phyloP scores from a whole-genome alignment of 2,113 vertebrate genomes.

The Melanerpes aurifrons region DNA sequence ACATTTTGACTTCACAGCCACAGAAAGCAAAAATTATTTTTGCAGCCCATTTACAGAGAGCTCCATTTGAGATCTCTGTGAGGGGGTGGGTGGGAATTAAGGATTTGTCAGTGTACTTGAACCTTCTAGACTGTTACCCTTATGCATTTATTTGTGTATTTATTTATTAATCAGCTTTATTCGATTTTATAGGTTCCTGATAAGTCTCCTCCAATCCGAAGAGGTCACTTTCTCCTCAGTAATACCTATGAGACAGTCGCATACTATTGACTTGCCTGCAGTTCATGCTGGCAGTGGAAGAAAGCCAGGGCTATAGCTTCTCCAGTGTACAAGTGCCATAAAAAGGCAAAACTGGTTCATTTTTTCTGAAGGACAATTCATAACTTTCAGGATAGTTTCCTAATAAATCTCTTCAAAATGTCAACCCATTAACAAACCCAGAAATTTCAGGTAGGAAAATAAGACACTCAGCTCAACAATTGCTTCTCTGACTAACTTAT shows the following conservation, averaged over 20 bases:
- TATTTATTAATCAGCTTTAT: not conserved
- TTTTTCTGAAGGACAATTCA: not conserved
- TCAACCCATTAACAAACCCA: not conserved
- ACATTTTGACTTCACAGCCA: not conserved
- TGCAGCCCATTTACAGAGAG: fast-evolving
- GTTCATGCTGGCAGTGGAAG: not conserved
- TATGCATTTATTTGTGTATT: not conserved
- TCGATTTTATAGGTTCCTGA: not conserved
- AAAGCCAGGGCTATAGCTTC: not conserved
- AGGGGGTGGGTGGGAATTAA: not conserved
- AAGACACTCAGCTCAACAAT: not conserved
- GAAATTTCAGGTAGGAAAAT: slow-evolving; percentile 13
- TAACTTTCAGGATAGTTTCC: not conserved
- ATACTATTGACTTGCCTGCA: not conserved
- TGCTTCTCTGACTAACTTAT: not conserved
- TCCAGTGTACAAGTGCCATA: not conserved
- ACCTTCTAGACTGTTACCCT: not conserved
- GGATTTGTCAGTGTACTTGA: not conserved
- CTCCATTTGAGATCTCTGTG: not conserved
- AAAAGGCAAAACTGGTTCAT: not conserved
- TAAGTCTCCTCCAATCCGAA: not conserved
- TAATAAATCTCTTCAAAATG: not conserved
- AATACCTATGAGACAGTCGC: not conserved
- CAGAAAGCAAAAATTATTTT: not conserved
- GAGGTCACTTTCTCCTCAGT: not conserved